Evolutionary conservation across 2,888 invertebrate species (phyloP).

Genomic region (Desoria tigrina): DNA sequence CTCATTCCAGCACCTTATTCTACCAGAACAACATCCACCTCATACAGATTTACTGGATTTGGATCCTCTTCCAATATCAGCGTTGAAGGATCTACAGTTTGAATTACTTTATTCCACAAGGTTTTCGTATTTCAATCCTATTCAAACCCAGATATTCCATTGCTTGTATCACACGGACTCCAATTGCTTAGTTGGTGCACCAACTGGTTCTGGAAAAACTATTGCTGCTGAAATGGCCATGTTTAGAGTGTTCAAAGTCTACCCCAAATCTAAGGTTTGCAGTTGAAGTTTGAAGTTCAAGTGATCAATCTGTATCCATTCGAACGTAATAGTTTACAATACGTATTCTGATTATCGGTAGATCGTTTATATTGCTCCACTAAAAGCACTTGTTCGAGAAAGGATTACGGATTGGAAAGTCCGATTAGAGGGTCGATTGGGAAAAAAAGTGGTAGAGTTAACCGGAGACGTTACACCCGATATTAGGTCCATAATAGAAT

Average conservation of each 20-base stretch:
- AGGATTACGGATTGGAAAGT: constrained; percentile 92
- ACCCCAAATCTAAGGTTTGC: constrained; percentile 77
- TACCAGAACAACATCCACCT: constrained; percentile 88
- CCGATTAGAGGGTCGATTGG: constrained; percentile 71
- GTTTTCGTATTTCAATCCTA: constrained; percentile 96
- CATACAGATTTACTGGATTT: constrained; percentile 90
- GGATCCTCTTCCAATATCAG: constrained; percentile 82
- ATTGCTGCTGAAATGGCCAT: constrained; percentile 97
- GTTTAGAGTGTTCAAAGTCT: constrained; percentile 81
- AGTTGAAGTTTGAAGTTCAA: too few species aligned
- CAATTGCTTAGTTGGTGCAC: constrained; percentile 79
- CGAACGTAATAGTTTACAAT: too few species aligned
- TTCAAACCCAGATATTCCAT: constrained; percentile 97
- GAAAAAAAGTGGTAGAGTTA: constrained; percentile 86
- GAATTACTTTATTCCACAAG: constrained; percentile 74
- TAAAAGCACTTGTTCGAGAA: constrained; percentile 96
- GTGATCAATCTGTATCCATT: not conserved
- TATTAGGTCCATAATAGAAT: constrained; percentile 74
- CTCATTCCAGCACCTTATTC: constrained; percentile 78
- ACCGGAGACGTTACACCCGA: constrained; percentile 93
- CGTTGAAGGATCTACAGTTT: constrained; percentile 73
- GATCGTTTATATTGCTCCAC: constrained; percentile 96
- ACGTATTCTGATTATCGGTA: too few species aligned
- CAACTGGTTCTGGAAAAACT: constrained; percentile 81
- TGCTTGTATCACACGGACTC: constrained; percentile 91